phyloP scores from a whole-genome alignment of 2,113 vertebrate species.

The Ceyx cyanopectus region DNA sequence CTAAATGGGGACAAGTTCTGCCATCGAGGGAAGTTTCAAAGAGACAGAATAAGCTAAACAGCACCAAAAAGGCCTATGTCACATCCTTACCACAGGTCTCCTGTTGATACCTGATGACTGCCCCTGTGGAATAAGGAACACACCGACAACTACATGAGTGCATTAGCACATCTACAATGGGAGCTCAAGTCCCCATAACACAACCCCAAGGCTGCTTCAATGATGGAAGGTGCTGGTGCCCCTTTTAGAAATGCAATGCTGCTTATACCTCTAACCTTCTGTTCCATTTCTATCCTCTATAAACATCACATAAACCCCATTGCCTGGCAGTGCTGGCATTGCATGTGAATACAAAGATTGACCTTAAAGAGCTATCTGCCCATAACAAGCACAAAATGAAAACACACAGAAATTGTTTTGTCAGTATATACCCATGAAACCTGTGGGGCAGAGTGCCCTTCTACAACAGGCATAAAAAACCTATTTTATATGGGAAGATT shows the following conservation, averaged over 20 bases:
- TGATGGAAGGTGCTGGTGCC: neutral
- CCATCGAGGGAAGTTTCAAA: neutral
- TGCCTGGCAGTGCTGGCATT: neutral
- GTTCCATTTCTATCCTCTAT: neutral
- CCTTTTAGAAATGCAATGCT: neutral
- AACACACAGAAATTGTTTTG: neutral
- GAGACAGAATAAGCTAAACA: neutral
- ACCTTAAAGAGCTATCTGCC: neutral
- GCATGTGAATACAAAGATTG: fast-evolving
- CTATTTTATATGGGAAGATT: neutral
- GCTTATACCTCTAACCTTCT: neutral
- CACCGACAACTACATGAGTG: neutral
- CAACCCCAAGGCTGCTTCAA: neutral
- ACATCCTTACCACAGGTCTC: neutral
- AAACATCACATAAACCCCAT: neutral
- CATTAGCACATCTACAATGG: fast-evolving
- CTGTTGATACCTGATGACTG: neutral
- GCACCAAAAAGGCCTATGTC: neutral
- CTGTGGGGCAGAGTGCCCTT: neutral
- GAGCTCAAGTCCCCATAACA: neutral
- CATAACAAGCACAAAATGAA: neutral
- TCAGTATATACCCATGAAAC: neutral
- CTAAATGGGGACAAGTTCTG: neutral
- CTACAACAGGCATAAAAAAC: neutral
- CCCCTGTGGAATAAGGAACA: neutral